Base-by-base conservation (phyloP, 2,797 vertebrate genomes). In the Adelosebastes latens region DNA sequence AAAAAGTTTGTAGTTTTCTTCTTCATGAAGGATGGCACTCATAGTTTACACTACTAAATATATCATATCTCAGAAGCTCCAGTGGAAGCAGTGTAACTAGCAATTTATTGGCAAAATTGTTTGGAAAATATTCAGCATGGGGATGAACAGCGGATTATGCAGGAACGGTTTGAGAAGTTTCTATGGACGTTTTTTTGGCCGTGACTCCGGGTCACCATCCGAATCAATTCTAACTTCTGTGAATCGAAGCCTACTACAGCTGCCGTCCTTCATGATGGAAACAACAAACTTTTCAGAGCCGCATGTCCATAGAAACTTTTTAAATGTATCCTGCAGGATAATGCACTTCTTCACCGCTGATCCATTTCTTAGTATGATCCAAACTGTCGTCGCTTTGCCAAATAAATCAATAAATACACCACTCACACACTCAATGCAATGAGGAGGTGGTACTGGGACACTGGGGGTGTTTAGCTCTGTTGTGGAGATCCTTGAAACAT, bases 161-260 rank as follows among this genome's bases (percentile, higher is more conserved):
- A 68, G 71, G 36, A 61, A 63, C 16, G 14, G 31, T 81, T 80
- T 53, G 13, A 73, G 36, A 81, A 82, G 64, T 77, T 82, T 70
- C 29, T 55, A 24, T 53, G 49, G n/a, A 60, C 11, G 9, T 78
- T 70, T 76, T 83, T 74, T 79, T 63, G 18, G 56, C 68, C 25
- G n/a, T 52, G 77, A 77, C 67, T 82, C 71, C 10, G 66, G 62
- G 75, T 83, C 72, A 80, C 52, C 18, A 18, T 36, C 25, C 55
- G 3, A 61, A 73, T 53, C 2, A 46, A 60, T 58, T 63, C 13
- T 12, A 79, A 79, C 58, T 24, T 79, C 55, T 66, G 53, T 32
- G 34, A 60, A 34, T 74, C 3, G 13, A 77, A 68, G 46, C 34
- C 1, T 49, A 77, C 49, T 49, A 4, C 70, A 64, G 65, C 69